Base-by-base conservation (phyloP, 2,888 invertebrate species). In the Clanis bilineata region DNA sequence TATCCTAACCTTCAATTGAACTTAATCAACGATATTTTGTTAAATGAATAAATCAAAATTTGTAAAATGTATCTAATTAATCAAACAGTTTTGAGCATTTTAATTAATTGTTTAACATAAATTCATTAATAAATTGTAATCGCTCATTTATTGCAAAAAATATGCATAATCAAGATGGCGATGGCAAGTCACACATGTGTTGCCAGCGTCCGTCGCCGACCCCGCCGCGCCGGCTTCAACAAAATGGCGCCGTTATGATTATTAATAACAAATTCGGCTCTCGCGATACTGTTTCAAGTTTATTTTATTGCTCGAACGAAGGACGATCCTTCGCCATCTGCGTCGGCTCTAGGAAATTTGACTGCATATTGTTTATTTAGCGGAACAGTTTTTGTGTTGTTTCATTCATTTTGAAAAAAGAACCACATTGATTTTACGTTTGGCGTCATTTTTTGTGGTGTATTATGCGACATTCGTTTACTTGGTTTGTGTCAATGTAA, bases 231-330 rank as follows among this genome's bases (percentile, higher is more conserved):
- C 74, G 76, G 72, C 76, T 77, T 79, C 76, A 71, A 76, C 82
- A 85, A 90, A 85, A 90, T 87, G 90, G 90, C 90, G 89, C 81
- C 86, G 83, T 79, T 86, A 84, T 83, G 83, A 88, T 90, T 90
- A 90, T 90, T 90, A 90, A 90, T 90, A 90, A 88, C 84, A 83
- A 89, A 85, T 83, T 85, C 76, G 78, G 73, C 73, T 71, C 72
- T 76, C 72, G 80, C 82, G 82, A 83, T 83, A 83, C 74, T 85
- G 86, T 89, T 88, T 85, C 84, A 78, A 74, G 79, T 80, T 80
- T 79, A 76, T 81, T 85, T 85, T 85, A 84, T 82, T 81, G 77
- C 64, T 80, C 79, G 78, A 76, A 77, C 76, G 79, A 78, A 80
- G 80, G 79, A 78, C 82, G 80, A 79, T 77, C 78, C 80, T 79